phyloP scores from a whole-genome alignment of 1,140 invertebrate genomes.

The Apis mellifera region DNA sequence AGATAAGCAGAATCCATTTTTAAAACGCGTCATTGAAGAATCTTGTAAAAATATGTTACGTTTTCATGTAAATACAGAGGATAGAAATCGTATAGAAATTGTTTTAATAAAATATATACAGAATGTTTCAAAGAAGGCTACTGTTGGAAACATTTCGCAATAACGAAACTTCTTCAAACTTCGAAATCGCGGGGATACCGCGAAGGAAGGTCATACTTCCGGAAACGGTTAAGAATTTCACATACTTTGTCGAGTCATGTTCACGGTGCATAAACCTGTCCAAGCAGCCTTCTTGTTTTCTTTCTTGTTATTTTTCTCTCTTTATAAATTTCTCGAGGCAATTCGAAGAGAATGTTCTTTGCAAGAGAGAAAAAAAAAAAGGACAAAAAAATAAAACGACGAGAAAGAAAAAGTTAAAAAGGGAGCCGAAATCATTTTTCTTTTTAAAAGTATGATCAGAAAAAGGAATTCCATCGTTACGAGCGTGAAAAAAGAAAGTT shows the following conservation, averaged over 20 bases:
- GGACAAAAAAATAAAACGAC: no score
- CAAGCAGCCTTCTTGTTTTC: not conserved
- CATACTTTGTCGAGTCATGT: not conserved
- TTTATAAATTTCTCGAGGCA: not conserved
- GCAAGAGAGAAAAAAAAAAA: not conserved
- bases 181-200: not conserved
- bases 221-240: not conserved
- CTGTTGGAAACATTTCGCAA: not conserved
- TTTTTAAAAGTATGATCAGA: not conserved
- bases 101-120: no score
- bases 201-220: not conserved
- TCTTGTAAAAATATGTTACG: no score
- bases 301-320: not conserved
- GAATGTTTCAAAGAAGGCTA: no score
- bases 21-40: no score
- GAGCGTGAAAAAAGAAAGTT: conserved; percentile 1
- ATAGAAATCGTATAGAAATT: no score
- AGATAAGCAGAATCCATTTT: no score
- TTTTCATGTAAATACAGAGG: no score
- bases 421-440: not conserved
- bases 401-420: not conserved
- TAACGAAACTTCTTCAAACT: not conserved
- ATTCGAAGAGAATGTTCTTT: not conserved
- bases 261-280: not conserved
- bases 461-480: no score